Evolutionary conservation across 2,113 vertebrate genomes (phyloP), one percentile per base, ranked within the genome.

Genomic region (Petaurus breviceps): DNA sequence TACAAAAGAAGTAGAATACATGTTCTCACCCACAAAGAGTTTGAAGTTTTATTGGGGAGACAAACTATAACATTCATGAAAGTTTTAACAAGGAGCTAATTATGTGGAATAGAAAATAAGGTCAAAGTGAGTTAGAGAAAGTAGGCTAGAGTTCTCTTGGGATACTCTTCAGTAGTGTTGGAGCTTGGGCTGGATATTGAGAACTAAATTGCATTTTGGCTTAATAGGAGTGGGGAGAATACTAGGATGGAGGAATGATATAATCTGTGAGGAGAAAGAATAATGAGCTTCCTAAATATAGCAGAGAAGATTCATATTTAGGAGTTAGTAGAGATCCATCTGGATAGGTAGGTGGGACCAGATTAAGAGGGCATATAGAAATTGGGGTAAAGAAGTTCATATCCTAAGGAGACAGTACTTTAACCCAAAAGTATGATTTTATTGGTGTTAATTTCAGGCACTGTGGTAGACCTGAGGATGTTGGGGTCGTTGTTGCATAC

Each of bases 1-100:
- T 94, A 94, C 16, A 96, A 94, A 95, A 92, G 51, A 95, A 91
- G 93, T 91, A 2, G 52, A 94, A 52, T 43, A 93, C 53, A 77
- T 37, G 7, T 0, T 54, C 14, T 94, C 12, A 91, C 4, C n/a
- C 19, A 84, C 68, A 43, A 84, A 84, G n/a, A 84, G 68, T 84
- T 23, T 23, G n/a, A 1, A 84, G 37, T 84, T 84, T 84, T 84
- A 43, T 43, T 84, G 19, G n/a, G n/a, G 43, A 84, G 68, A 84
- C 5, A 43, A 84, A 84, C 5, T 84, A 23, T 84, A 84, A 43
- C n/a, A 84, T 43, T 43, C n/a, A n/a, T 19, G 14, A 77, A 77
- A n/a, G 5, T 77, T n/a, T 77, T 77, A 77, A n/a, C 37, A 84
- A 43, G 68, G 19, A 84, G 68, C n/a, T 84, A 84, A 51, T 90